phyloP scores from a whole-genome alignment of 2,113 vertebrate genomes.

The Chelonoidis abingdonii region DNA sequence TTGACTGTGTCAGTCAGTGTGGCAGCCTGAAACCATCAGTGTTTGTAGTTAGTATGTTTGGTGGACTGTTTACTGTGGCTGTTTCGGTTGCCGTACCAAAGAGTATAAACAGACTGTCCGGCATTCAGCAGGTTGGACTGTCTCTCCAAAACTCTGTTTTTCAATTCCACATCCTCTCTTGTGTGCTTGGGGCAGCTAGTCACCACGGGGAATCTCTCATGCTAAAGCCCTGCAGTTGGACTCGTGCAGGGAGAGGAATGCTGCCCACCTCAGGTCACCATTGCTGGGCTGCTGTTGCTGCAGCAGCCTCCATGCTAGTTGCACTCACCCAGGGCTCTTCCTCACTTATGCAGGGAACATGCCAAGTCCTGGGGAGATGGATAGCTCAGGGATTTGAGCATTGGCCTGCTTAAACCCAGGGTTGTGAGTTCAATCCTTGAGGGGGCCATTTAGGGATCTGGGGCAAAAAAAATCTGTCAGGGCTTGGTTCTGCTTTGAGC shows the following conservation, averaged over 20 bases:
- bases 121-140: neutral
- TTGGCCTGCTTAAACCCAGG: too few species aligned
- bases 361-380: too few species aligned
- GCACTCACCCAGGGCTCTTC: neutral
- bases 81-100: neutral
- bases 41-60: neutral
- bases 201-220: neutral
- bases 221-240: rapidly evolving
- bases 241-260: neutral
- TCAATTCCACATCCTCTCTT: neutral
- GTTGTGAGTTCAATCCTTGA: too few species aligned
- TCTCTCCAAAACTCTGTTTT: neutral
- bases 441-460: too few species aligned
- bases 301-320: rapidly evolving
- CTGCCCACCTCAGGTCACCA: rapidly evolving
- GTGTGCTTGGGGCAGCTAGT: neutral
- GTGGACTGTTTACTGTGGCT: neutral
- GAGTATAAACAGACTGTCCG: rapidly evolving
- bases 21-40: neutral
- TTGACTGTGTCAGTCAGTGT: neutral
- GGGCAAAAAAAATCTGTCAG: too few species aligned
- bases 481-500: too few species aligned
- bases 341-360: neutral
- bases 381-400: too few species aligned
- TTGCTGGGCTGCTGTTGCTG: neutral